A percentile compares a stretch with the other conserved stretches of the same genome.
Evolutionary conservation across 2,797 vertebrate species (phyloP).

Genomic region (Pelodytes ibericus): DNA sequence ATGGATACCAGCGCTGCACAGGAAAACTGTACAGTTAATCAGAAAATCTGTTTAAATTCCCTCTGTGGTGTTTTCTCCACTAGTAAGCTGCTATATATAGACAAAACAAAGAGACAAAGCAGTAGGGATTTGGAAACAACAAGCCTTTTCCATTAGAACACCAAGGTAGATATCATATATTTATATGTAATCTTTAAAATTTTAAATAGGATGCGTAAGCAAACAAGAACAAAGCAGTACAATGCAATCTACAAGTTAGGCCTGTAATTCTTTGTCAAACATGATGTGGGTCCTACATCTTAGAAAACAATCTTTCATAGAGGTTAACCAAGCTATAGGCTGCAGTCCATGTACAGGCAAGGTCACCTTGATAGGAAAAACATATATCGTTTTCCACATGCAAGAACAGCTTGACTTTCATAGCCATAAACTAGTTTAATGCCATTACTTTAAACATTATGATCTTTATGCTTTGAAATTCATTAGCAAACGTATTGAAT

Average conservation of each 20-base stretch:
- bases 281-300: not conserved
- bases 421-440: too few species aligned
- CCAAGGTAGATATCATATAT: conserved; percentile 29
- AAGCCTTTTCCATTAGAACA: conserved; percentile 38
- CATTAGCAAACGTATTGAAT: too few species aligned
- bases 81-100: conserved; percentile 21
- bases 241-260: not conserved
- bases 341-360: not conserved
- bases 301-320: not conserved
- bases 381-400: too few species aligned
- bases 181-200: conserved; percentile 16
- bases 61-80: not conserved
- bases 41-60: not conserved
- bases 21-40: not conserved
- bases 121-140: conserved; percentile 20
- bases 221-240: not conserved
- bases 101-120: conserved; percentile 22
- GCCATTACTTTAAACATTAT: too few species aligned
- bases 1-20: too few species aligned
- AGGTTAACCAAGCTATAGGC: not conserved
- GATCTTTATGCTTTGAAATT: too few species aligned
- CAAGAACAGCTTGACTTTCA: too few species aligned
- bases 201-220: conserved; percentile 17
- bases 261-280: not conserved
- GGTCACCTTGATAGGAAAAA: not conserved